Conservation (phyloP, 2,888 invertebrate species). For the Cephus pulcher region DNA sequence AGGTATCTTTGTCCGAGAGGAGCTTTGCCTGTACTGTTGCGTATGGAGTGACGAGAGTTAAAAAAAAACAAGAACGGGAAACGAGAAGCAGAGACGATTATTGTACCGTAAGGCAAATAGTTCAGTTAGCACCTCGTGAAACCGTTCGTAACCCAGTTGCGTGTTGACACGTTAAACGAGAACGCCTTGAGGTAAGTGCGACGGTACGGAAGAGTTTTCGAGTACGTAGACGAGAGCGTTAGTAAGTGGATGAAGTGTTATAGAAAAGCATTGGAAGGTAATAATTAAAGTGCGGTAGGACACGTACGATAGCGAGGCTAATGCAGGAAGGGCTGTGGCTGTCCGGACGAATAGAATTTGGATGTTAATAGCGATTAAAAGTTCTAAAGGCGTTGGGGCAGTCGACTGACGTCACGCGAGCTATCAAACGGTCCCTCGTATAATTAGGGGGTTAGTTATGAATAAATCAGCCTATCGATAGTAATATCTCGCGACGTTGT, state of each 20-base stretch:
- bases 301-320: background rate
- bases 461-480: constrained; percentile 17
- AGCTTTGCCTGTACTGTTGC: background rate
- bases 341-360: background rate
- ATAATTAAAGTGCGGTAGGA: background rate
- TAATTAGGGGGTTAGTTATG: constrained; percentile 12
- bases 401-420: background rate
- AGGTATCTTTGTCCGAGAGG: background rate
- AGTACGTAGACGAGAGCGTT: background rate
- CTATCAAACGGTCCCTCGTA: constrained; percentile 6
- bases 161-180: background rate
- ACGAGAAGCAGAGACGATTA: background rate
- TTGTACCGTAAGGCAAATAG: background rate
- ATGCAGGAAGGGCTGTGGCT: background rate
- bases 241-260: background rate
- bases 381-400: background rate
- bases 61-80: background rate
- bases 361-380: background rate
- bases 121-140: background rate
- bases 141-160: background rate
- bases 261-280: background rate
- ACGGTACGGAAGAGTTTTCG: background rate
- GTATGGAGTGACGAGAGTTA: background rate
- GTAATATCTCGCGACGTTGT: background rate
- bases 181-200: background rate